phyloP scores from a whole-genome alignment of 2,888 invertebrate species.

The Brenthis hecate region DNA sequence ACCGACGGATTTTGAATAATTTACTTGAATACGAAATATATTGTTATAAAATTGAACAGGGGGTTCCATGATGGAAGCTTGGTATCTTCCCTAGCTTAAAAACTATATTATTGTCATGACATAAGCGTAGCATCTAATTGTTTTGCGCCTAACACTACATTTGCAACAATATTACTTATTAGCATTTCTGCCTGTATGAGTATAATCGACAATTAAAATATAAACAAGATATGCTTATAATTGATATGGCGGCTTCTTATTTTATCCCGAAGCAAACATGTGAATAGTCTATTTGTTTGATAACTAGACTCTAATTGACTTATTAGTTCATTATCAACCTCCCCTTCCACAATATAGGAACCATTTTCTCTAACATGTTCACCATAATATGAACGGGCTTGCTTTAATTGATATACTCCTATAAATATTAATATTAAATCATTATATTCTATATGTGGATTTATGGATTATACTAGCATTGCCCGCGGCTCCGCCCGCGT shows the following conservation, averaged over 20 bases:
- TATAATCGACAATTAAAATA: no score
- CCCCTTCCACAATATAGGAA: constrained; percentile 32
- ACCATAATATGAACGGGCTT: constrained; percentile 36
- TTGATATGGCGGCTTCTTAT: constrained; percentile 37
- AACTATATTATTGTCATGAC: constrained; percentile 38
- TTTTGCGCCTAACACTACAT: constrained; percentile 36
- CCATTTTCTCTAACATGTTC: constrained; percentile 37
- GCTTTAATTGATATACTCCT: constrained; percentile 33
- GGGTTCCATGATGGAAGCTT: constrained; percentile 12
- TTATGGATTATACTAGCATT: no score
- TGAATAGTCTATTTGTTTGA: constrained; percentile 8
- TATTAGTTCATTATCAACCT: constrained; percentile 15
- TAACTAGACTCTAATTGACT: constrained; percentile 17
- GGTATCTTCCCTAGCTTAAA: constrained; percentile 36
- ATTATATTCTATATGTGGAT: neutral
- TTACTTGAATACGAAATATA: no score
- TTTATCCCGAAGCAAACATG: constrained; percentile 28
- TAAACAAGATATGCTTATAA: no score
- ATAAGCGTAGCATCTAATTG: constrained; percentile 39
- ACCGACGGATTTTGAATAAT: no score
- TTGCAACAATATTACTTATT: constrained; percentile 34
- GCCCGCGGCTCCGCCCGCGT: no score
- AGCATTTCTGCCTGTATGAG: no score
- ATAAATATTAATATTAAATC: constrained; percentile 29
- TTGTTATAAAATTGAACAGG: constrained; percentile 21